Percentiles rank a stretch among this genome's conserved stretches.
Conservation (phyloP, 30 jellyfish, hydroid and myxozoan genomes). For the Aurelia aurita complex sp. Pacific region DNA sequence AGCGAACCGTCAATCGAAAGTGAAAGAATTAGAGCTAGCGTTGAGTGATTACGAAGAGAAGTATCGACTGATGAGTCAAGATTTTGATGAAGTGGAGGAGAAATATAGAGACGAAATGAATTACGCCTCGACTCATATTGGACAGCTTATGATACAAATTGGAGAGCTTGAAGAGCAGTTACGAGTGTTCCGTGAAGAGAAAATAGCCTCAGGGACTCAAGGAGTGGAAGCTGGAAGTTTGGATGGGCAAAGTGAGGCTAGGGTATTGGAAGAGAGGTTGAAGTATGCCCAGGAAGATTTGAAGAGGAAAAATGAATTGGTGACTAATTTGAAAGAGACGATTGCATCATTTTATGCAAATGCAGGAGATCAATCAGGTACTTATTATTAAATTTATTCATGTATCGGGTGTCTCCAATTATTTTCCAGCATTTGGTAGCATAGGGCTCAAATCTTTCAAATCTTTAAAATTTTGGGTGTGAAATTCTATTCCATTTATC, state of each 20-base stretch:
- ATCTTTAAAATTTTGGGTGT: too few species aligned
- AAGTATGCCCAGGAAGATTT: conserved; percentile 38
- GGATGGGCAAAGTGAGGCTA: background rate
- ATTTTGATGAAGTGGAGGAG: conserved; percentile 52
- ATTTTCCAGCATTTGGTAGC: too few species aligned
- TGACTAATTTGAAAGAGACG: conserved; percentile 47
- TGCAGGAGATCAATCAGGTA: conserved; percentile 43
- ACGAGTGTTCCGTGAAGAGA: conserved; percentile 11
- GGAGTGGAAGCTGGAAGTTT: background rate
- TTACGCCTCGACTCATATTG: conserved; percentile 56
- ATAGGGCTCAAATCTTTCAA: too few species aligned
- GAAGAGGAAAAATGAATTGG: conserved; percentile 41
- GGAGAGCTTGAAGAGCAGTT: conserved; percentile 42
- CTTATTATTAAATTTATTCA: background rate
- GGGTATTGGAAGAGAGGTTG: conserved; percentile 25
- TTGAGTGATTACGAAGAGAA: conserved; percentile 37
- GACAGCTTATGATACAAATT: conserved; percentile 38
- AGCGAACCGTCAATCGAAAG: background rate
- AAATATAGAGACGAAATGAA: conserved; percentile 64
- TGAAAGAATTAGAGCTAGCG: conserved; percentile 14
- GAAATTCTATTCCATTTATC: too few species aligned
- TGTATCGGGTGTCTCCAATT: too few species aligned
- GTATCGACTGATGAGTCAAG: conserved; percentile 30
- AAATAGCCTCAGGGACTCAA: background rate
- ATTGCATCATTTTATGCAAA: conserved; percentile 29